phyloP scores from a whole-genome alignment of 1,140 invertebrate species.

The Zaprionus africanus region DNA sequence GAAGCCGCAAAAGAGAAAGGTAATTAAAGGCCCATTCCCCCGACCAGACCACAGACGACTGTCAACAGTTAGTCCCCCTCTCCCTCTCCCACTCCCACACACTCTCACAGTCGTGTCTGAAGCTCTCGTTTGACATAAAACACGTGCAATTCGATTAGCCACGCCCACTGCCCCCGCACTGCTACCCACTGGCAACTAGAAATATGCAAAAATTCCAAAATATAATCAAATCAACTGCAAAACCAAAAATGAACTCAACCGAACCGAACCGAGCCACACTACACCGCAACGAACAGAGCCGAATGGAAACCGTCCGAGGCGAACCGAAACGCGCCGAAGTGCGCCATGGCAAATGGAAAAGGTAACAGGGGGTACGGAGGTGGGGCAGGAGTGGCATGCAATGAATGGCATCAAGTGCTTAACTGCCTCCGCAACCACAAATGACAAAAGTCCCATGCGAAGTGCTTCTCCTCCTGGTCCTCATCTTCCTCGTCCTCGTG shows the following conservation, averaged over 20 bases:
- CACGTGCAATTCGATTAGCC: slow-evolving; percentile 3
- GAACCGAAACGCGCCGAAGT: not conserved
- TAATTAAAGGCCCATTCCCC: slow-evolving; percentile 36
- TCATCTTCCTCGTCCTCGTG: not conserved
- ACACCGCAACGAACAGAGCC: not conserved
- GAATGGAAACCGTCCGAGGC: not conserved
- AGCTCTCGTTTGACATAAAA: not conserved
- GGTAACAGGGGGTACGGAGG: not conserved
- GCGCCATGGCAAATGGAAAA: not conserved
- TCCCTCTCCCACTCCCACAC: not conserved
- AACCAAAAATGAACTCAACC: slow-evolving; percentile 24
- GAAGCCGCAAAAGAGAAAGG: slow-evolving; percentile 44
- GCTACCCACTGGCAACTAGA: not conserved
- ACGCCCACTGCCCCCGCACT: not conserved
- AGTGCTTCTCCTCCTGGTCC: not conserved
- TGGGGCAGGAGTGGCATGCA: not conserved
- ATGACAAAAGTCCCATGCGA: slow-evolving; percentile 10
- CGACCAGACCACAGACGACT: slow-evolving; percentile 29
- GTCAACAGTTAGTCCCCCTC: slow-evolving; percentile 33
- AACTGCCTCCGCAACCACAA: slow-evolving; percentile 16
- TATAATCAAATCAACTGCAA: slow-evolving; percentile 38
- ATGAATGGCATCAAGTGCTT: slow-evolving; percentile 18
- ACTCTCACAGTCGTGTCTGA: not conserved
- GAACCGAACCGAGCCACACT: not conserved
- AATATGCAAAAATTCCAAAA: slow-evolving; percentile 17